These are phyloP conservation scores for Colletes latitarsis DNA, from an alignment of 1,140 invertebrate genomes.

Conservation along the genomic window DNA sequence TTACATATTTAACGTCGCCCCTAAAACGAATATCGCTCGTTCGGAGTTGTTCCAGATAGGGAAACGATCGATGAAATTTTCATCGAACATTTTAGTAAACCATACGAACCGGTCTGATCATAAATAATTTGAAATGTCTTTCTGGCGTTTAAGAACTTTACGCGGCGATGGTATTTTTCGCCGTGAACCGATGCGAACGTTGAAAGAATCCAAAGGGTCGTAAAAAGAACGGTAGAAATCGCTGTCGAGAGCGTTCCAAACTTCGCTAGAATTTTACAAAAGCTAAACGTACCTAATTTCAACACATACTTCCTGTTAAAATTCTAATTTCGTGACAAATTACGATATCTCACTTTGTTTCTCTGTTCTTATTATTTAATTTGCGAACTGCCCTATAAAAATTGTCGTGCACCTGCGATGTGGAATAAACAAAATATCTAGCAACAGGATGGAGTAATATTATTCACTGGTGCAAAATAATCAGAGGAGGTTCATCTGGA, in stretches of 20 bases:
- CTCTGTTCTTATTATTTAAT: too few relatives aligned
- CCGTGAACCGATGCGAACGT: not conserved
- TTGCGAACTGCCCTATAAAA: too few relatives aligned
- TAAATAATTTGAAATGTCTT: not conserved
- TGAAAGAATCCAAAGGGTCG: not conserved
- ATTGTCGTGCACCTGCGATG: too few relatives aligned
- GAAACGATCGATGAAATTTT: constrained; percentile 5
- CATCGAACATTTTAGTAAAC: not conserved
- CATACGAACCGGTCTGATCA: not conserved
- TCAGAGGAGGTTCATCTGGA: not conserved
- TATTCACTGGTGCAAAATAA: too few relatives aligned
- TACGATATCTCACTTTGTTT: too few relatives aligned
- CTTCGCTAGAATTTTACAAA: too few relatives aligned
- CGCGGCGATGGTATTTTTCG: not conserved
- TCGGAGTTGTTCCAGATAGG: too few relatives aligned
- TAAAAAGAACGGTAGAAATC: not conserved
- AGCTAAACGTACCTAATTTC: too few relatives aligned
- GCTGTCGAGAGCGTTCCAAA: not conserved
- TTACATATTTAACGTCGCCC: not conserved
- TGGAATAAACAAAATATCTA: too few relatives aligned
- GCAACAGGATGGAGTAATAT: too few relatives aligned
- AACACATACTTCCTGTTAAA: too few relatives aligned
- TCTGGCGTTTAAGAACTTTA: not conserved
- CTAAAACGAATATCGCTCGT: not conserved
- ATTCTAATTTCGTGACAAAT: too few relatives aligned